A percentile compares a stretch with the other conserved stretches of the same genome.
phyloP scores from a whole-genome alignment of 1,140 invertebrate genomes.

The Aleiodes sp. region DNA sequence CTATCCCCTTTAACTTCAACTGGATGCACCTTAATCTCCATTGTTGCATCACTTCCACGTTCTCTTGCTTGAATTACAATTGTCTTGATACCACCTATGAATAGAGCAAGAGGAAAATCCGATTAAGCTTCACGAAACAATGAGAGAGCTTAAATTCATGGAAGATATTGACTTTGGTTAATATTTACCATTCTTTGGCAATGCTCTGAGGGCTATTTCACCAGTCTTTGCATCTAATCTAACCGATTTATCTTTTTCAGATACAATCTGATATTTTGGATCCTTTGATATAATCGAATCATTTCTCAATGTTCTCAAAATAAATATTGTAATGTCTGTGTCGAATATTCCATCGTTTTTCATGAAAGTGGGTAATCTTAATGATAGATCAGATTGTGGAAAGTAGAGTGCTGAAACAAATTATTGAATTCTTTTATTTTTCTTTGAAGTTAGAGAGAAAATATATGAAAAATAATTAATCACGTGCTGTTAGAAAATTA shows the following conservation, averaged over 20 bases:
- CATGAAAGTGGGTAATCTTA: conserved; percentile 50
- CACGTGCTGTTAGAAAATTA: too few relatives aligned
- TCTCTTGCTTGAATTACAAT: conserved; percentile 50
- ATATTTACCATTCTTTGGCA: conserved; percentile 44
- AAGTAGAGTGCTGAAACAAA: conserved; percentile 56
- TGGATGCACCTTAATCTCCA: conserved; percentile 53
- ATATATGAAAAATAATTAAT: too few relatives aligned
- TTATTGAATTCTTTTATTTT: not conserved
- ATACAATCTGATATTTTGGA: conserved; percentile 46
- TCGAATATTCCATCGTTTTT: conserved; percentile 33
- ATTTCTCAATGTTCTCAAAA: conserved; percentile 51
- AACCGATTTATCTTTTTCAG: conserved; percentile 37
- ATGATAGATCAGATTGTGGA: conserved; percentile 56
- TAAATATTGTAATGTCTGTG: conserved; percentile 47
- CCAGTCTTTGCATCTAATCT: conserved; percentile 20
- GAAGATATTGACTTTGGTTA: not conserved
- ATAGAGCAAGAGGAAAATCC: not conserved
- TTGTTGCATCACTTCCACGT: conserved; percentile 44
- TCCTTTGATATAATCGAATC: conserved; percentile 44
- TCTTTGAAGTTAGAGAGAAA: too few relatives aligned
- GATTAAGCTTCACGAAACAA: too few relatives aligned
- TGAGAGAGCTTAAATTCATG: too few relatives aligned
- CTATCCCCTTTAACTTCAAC: conserved; percentile 35
- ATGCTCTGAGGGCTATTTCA: conserved; percentile 32
- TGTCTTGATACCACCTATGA: conserved; percentile 40